These are phyloP conservation scores for Tetraodon nigroviridis DNA, from an alignment of 2,113 vertebrate genomes.

Conservation along the genomic window DNA sequence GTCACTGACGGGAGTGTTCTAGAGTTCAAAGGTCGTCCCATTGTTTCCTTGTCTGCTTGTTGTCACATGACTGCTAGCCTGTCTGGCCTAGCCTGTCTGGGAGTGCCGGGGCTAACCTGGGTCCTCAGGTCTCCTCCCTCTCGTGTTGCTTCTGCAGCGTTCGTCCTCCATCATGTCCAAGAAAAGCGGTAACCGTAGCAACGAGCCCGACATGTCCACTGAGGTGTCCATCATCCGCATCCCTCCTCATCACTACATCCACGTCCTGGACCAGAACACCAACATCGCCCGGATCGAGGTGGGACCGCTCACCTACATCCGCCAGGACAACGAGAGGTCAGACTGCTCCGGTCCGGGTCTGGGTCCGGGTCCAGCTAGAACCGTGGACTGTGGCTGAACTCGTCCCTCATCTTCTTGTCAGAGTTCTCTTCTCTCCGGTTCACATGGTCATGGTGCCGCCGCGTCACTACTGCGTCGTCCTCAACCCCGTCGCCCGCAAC, in stretches of 20 bases:
- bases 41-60: no score
- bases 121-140: no score
- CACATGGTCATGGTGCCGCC: constrained; percentile 85
- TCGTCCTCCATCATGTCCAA: constrained; percentile 17
- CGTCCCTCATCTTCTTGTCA: constrained; percentile 30
- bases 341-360: not conserved
- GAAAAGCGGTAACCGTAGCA: not conserved
- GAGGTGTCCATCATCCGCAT: constrained; percentile 86
- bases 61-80: no score
- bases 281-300: constrained; percentile 85
- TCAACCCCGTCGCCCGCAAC: constrained; percentile 77
- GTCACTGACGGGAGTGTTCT: no score
- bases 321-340: constrained; percentile 89
- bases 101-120: no score
- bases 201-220: constrained; percentile 7
- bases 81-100: no score
- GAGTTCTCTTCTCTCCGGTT: constrained; percentile 76
- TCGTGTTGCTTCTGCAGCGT: not conserved
- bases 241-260: constrained; percentile 87
- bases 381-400: no score
- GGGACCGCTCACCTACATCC: constrained; percentile 87
- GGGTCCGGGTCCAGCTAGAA: no score
- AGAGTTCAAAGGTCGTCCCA: no score
- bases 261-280: constrained; percentile 89
- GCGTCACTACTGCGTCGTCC: constrained; percentile 82